Percentiles rank a stretch among this genome's conserved stretches.
Conservation (phyloP, 2,888 invertebrate species). For the Macrophya annulata region DNA sequence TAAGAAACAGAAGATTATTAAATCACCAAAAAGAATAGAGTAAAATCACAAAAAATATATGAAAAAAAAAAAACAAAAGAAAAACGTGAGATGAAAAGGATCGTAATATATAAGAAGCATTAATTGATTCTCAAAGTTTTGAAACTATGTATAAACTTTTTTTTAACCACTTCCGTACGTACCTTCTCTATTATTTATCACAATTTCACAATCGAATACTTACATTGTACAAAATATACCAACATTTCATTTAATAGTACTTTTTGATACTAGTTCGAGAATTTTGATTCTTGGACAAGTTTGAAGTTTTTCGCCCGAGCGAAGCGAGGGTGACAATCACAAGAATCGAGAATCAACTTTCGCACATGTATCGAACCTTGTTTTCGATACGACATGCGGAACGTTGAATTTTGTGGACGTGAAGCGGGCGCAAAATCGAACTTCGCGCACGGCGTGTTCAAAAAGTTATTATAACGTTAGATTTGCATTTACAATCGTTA, state of each 20-base stretch:
- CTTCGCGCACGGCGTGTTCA: too few relatives aligned
- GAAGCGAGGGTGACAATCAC: too few relatives aligned
- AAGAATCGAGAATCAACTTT: too few relatives aligned
- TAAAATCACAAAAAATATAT: not conserved
- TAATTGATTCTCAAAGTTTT: slow-evolving; percentile 1
- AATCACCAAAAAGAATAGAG: not conserved
- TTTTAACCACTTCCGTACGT: not conserved
- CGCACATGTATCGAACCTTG: too few relatives aligned
- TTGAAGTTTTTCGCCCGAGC: too few relatives aligned
- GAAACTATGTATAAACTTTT: slow-evolving; percentile 20
- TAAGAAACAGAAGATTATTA: too few relatives aligned
- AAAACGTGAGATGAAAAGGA: not conserved
- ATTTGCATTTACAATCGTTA: too few relatives aligned
- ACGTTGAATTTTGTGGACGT: too few relatives aligned
- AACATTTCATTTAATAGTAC: not conserved
- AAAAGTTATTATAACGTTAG: not conserved
- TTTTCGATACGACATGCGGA: too few relatives aligned
- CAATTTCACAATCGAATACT: not conserved
- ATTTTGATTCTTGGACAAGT: too few relatives aligned
- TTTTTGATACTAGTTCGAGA: too few relatives aligned
- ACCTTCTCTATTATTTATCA: not conserved
- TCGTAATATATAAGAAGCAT: slow-evolving; percentile 7
- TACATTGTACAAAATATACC: not conserved
- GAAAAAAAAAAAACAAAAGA: not conserved
- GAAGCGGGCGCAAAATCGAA: too few relatives aligned